Evolutionary conservation across 2,113 vertebrate genomes (phyloP).

Genomic region (Pterophyllum scalare): DNA sequence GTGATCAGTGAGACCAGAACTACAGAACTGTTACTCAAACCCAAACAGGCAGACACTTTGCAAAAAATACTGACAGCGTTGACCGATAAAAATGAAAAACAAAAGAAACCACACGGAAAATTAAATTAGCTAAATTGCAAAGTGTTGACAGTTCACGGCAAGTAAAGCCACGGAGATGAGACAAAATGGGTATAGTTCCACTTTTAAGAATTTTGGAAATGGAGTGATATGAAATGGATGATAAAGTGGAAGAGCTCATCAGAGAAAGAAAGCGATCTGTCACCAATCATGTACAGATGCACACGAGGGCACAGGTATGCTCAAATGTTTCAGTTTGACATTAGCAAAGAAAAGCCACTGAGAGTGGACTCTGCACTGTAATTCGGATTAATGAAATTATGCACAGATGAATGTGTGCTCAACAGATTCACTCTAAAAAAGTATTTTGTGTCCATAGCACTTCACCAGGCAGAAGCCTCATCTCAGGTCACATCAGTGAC

Average conservation of each 20-base stretch:
- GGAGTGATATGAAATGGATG: slow-evolving; percentile 33
- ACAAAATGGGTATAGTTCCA: slow-evolving; percentile 34
- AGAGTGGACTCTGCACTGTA: slow-evolving; percentile 28
- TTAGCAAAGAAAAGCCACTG: slow-evolving; percentile 19
- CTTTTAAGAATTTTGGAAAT: slow-evolving; percentile 21
- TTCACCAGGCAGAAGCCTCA: not conserved
- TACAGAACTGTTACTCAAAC: slow-evolving; percentile 34
- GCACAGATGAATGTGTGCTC: slow-evolving; percentile 19
- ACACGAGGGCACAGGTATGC: slow-evolving; percentile 18
- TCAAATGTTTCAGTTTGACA: slow-evolving; percentile 17
- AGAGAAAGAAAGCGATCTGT: slow-evolving; percentile 26
- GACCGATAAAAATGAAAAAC: slow-evolving; percentile 44
- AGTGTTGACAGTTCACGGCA: slow-evolving; percentile 19
- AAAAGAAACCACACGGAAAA: slow-evolving; percentile 38
- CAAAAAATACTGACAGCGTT: slow-evolving; percentile 14
- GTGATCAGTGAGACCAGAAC: slow-evolving; percentile 53
- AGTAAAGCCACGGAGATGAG: slow-evolving; percentile 30
- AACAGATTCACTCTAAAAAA: slow-evolving; percentile 42
- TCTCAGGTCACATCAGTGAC: not conserved
- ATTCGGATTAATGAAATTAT: slow-evolving; percentile 35
- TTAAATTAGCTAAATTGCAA: slow-evolving; percentile 32
- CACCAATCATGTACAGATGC: slow-evolving; percentile 24
- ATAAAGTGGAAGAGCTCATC: slow-evolving; percentile 22
- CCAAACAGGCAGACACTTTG: slow-evolving; percentile 19
- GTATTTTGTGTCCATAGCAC: not conserved